Percentiles rank a stretch among this genome's conserved stretches.
phyloP scores from a whole-genome alignment of 2,113 vertebrate genomes.

The Cephalopterus ornatus region DNA sequence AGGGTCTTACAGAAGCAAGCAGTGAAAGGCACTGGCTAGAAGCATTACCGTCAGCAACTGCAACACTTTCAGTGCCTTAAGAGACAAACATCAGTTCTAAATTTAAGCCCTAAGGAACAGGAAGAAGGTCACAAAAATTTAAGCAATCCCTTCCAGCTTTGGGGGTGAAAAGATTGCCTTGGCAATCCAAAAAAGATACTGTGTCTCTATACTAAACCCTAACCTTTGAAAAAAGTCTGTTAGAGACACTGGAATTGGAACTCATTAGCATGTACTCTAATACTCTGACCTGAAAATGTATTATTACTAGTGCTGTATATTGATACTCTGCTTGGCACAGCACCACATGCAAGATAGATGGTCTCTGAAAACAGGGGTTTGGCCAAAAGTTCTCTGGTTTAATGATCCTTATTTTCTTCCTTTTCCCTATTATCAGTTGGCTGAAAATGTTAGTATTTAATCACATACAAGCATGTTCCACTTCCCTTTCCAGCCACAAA shows the following conservation, averaged over 20 bases:
- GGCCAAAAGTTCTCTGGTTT: neutral
- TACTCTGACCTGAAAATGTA: neutral
- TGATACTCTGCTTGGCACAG: neutral
- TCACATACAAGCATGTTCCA: neutral
- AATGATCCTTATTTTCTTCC: constrained; percentile 5
- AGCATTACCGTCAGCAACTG: constrained; percentile 8
- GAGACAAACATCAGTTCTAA: neutral
- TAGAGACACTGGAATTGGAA: neutral
- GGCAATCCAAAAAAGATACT: neutral
- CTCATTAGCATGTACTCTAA: neutral
- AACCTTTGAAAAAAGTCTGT: neutral
- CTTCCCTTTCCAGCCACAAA: neutral
- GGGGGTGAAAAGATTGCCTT: neutral
- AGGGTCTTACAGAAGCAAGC: constrained; percentile 11
- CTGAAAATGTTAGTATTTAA: constrained; percentile 31
- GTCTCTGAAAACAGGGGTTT: neutral
- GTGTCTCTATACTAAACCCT: neutral
- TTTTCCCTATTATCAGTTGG: neutral
- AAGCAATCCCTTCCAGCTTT: neutral
- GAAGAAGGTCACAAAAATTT: neutral
- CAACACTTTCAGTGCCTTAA: neutral
- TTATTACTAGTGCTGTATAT: neutral
- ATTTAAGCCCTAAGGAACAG: neutral
- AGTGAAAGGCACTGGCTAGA: neutral
- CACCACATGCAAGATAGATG: neutral